Percentiles rank a stretch among this genome's conserved stretches.
Evolutionary conservation across 2,797 vertebrate species (phyloP).

Genomic region (Sebastiscus tertius): DNA sequence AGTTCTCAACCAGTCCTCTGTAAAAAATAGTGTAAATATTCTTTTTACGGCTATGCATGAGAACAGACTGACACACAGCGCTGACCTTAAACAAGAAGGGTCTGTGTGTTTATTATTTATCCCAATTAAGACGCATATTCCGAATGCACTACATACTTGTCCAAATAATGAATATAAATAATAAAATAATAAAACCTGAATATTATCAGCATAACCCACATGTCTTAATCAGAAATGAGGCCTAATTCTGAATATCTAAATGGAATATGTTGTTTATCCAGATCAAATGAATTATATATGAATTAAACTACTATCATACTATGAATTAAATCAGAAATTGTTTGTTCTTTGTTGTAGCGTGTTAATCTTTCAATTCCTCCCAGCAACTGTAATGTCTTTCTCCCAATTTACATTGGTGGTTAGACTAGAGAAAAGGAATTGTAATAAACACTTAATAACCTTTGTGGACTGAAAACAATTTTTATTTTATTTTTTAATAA

Average conservation of each 20-base stretch:
- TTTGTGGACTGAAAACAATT: background rate
- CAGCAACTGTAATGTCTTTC: background rate
- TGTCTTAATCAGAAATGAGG: background rate
- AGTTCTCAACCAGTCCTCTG: background rate
- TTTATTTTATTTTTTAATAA: background rate
- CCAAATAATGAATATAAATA: background rate
- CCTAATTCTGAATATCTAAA: background rate
- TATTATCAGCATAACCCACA: background rate
- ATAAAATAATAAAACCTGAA: background rate
- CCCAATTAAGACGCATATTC: background rate
- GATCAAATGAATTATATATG: no score
- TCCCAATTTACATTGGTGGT: background rate
- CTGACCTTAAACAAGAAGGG: background rate
- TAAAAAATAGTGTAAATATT: background rate
- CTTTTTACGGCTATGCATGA: background rate
- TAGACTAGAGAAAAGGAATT: constrained; percentile 12
- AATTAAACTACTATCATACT: no score
- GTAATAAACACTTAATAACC: background rate
- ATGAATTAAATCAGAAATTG: background rate
- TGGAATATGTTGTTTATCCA: background rate
- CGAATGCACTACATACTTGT: background rate
- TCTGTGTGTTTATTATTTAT: background rate
- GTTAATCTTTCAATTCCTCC: background rate
- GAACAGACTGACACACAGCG: background rate
- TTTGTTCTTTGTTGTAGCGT: constrained; percentile 3